A percentile compares a stretch with the other conserved stretches of the same genome.
Conservation (phyloP, 2,888 invertebrate species). For the Sicus ferrugineus region DNA sequence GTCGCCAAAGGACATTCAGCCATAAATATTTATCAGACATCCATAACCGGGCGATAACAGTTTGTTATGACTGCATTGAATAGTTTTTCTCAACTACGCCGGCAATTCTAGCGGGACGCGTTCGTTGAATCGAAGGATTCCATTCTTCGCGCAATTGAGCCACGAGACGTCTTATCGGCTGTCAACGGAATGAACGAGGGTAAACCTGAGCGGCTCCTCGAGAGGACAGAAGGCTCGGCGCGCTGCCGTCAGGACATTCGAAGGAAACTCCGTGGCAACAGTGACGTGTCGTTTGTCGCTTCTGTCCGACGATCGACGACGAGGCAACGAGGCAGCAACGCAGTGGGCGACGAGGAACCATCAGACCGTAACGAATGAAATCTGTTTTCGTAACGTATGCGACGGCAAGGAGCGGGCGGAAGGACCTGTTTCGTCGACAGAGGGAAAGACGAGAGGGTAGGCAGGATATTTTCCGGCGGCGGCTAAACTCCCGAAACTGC, state of each 20-base stretch:
- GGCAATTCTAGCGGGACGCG: neutral
- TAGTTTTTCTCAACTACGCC: neutral
- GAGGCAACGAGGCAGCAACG: neutral
- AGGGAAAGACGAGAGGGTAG: neutral
- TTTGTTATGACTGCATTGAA: conserved; percentile 4
- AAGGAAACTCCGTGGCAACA: too few species aligned
- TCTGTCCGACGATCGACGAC: neutral
- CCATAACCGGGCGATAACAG: neutral
- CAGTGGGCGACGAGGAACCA: neutral
- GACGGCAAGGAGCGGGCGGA: neutral
- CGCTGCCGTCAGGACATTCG: neutral
- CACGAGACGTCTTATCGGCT: conserved; percentile 26
- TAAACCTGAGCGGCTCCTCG: conserved; percentile 13
- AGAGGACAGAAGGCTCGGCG: neutral
- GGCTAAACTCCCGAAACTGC: too few species aligned
- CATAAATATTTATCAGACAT: conserved; percentile 16
- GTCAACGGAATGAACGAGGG: conserved; percentile 18
- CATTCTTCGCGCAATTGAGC: conserved; percentile 7
- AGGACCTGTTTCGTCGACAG: neutral
- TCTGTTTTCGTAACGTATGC: neutral
- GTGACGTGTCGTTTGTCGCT: neutral
- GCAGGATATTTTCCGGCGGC: neutral
- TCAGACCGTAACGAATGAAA: neutral
- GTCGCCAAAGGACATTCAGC: neutral
- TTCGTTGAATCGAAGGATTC: conserved; percentile 6